Conservation (phyloP, 2,797 vertebrate genomes). For the Lithobates sylvaticus region DNA sequence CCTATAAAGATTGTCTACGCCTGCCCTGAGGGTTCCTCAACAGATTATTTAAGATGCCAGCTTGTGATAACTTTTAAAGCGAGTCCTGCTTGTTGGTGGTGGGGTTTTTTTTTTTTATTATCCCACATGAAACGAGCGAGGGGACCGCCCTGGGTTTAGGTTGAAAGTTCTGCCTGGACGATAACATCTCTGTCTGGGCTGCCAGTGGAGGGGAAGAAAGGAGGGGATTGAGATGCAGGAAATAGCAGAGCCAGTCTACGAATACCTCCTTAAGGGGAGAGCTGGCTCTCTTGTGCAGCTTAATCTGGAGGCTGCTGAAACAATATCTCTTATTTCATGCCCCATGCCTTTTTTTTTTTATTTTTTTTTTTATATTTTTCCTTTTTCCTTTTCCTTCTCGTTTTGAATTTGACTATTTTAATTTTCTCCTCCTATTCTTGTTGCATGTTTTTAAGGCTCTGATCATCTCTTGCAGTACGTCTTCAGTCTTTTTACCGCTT, state of each 20-base stretch:
- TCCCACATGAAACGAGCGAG: slow-evolving; percentile 77
- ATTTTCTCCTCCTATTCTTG: no score
- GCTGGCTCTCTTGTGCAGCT: slow-evolving; percentile 29
- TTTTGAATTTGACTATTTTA: slow-evolving; percentile 4
- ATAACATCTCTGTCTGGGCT: slow-evolving; percentile 79
- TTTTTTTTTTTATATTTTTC: background rate
- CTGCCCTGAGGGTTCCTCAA: background rate
- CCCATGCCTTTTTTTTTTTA: background rate
- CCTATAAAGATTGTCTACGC: background rate
- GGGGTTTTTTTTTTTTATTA: slow-evolving; percentile 18
- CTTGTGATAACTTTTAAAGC: background rate
- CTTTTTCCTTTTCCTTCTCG: no score
- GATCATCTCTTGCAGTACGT: no score
- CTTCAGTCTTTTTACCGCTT: no score
- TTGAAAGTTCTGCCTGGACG: slow-evolving; percentile 72
- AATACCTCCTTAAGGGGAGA: slow-evolving; percentile 46
- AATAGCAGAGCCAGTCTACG: slow-evolving; percentile 66
- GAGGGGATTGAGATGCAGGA: slow-evolving; percentile 67
- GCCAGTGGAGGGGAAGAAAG: slow-evolving; percentile 64
- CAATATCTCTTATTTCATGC: background rate
- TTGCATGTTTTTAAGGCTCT: no score
- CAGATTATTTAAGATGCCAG: slow-evolving; percentile 17
- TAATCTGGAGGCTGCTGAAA: slow-evolving; percentile 30
- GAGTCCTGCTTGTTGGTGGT: background rate
- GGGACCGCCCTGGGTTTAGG: slow-evolving; percentile 74